Percentiles rank a stretch among this genome's conserved stretches.
These are phyloP conservation scores for Artibeus lituratus DNA, from an alignment of 2,797 vertebrate species.

Conservation along the genomic window DNA sequence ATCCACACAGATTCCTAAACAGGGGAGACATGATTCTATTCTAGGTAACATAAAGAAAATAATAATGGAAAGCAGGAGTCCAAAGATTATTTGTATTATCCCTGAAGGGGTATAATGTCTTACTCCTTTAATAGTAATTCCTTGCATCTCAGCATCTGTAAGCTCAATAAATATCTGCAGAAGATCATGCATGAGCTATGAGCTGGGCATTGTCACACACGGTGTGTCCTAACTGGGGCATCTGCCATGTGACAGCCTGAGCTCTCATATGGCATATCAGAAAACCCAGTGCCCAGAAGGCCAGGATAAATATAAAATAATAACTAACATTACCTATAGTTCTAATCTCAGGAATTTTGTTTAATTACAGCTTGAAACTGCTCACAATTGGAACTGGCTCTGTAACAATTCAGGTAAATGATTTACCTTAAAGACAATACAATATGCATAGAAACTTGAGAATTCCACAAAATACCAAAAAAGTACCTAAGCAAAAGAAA, in stretches of 20 bases:
- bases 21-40: not conserved
- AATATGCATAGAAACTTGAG: not conserved
- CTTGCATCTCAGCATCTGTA: not conserved
- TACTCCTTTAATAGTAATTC: not conserved
- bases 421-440: not conserved
- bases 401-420: not conserved
- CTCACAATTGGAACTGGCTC: not conserved
- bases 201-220: not conserved
- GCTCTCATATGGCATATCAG: not conserved
- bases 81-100: not conserved
- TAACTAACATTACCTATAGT: not conserved
- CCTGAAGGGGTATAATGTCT: not conserved
- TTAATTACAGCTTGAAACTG: not conserved
- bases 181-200: not conserved
- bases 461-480: not conserved
- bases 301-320: not conserved
- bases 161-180: not conserved
- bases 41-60: constrained; percentile 18
- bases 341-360: not conserved
- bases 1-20: not conserved
- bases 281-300: not conserved
- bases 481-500: not conserved
- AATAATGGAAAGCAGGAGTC: not conserved
- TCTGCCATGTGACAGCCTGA: not conserved
- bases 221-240: not conserved